Percentiles rank a stretch among this genome's conserved stretches.
Conservation (phyloP, 2,888 invertebrate species). For the Congeria kusceri region DNA sequence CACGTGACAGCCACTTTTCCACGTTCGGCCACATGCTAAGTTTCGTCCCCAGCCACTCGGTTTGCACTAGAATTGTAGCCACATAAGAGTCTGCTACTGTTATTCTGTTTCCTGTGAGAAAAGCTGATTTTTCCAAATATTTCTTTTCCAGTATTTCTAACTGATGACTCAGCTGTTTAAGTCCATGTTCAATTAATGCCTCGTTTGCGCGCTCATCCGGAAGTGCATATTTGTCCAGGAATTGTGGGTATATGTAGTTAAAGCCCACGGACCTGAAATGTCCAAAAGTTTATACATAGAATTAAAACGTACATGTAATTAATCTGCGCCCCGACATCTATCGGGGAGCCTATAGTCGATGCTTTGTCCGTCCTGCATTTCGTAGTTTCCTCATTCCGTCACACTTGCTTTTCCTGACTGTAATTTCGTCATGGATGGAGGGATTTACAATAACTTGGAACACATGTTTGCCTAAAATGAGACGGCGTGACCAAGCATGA, state of each 20-base stretch:
- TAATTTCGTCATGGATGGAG: too few species aligned
- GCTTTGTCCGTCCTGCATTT: too few species aligned
- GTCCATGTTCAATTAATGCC: slow-evolving; percentile 74
- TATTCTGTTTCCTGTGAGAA: slow-evolving; percentile 71
- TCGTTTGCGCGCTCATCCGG: slow-evolving; percentile 76
- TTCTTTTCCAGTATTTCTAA: slow-evolving; percentile 77
- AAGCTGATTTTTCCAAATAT: slow-evolving; percentile 72
- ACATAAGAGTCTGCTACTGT: slow-evolving; percentile 79
- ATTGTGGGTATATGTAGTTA: slow-evolving; percentile 78
- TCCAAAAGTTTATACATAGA: too few species aligned
- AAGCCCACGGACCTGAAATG: slow-evolving; percentile 75
- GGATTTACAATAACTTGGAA: too few species aligned
- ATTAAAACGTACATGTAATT: too few species aligned
- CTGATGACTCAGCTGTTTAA: slow-evolving; percentile 70
- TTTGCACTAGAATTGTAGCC: slow-evolving; percentile 74
- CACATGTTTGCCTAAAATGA: too few species aligned
- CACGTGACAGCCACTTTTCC: slow-evolving; percentile 73
- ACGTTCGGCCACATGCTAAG: slow-evolving; percentile 80
- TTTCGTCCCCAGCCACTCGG: slow-evolving; percentile 79
- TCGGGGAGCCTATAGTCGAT: too few species aligned
- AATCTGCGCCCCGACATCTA: too few species aligned
- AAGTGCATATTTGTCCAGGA: slow-evolving; percentile 77
- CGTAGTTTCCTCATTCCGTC: too few species aligned
- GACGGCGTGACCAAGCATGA: too few species aligned
- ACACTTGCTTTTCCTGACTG: too few species aligned